Conservation (phyloP, 2,113 vertebrate genomes). For the Plectropomus leopardus region DNA sequence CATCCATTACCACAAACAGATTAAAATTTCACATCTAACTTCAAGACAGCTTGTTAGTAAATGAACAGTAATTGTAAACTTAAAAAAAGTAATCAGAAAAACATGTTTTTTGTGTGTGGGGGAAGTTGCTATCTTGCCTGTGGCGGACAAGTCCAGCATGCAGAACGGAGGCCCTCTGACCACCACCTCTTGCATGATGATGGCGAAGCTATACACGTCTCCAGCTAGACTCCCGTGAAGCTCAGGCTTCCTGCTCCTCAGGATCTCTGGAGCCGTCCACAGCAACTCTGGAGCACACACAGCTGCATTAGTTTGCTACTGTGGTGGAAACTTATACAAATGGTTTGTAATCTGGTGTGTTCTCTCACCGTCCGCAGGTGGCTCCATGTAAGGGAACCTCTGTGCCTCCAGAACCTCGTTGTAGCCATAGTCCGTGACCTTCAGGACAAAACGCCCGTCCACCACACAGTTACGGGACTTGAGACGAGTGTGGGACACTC, state of each 20-base stretch:
- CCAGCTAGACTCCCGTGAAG: conserved; percentile 71
- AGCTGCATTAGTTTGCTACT: neutral
- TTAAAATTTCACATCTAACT: too few species aligned
- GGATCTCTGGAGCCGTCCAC: conserved; percentile 87
- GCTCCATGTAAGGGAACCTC: conserved; percentile 72
- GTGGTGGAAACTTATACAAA: neutral
- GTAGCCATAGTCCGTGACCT: conserved; percentile 85
- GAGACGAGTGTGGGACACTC: conserved; percentile 79
- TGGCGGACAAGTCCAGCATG: conserved; percentile 82
- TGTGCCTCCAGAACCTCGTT: conserved; percentile 82
- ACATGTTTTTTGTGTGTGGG: too few species aligned
- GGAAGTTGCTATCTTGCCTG: conserved; percentile 61
- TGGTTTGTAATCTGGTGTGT: neutral
- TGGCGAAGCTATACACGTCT: conserved; percentile 87
- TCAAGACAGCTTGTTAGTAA: too few species aligned
- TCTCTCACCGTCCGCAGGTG: conserved; percentile 76
- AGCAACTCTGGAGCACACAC: conserved; percentile 73
- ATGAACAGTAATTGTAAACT: too few species aligned
- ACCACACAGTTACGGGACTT: conserved; percentile 88
- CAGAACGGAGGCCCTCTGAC: conserved; percentile 84
- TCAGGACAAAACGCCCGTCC: conserved; percentile 86
- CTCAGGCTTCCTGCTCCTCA: conserved; percentile 71
- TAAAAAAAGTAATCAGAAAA: too few species aligned
- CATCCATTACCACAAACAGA: too few species aligned
- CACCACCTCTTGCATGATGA: conserved; percentile 88